Evolutionary conservation across 2,888 invertebrate species (phyloP).

Genomic region (Lucinisca nassula): DNA sequence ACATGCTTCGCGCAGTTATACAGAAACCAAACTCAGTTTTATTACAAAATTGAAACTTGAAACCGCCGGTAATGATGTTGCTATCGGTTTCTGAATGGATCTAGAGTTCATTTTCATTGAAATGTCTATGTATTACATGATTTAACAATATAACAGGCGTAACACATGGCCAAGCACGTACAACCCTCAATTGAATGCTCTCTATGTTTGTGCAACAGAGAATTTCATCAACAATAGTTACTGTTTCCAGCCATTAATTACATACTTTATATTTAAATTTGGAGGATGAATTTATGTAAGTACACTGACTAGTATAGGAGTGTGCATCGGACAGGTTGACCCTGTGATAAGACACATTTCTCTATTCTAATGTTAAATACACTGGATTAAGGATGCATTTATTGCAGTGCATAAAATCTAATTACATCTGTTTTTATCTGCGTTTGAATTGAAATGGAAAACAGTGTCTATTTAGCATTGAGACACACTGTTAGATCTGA

Average conservation of each 20-base stretch:
- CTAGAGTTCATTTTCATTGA: slow-evolving; percentile 3
- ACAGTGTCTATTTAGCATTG: no score
- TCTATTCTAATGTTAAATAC: background rate
- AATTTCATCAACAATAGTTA: background rate
- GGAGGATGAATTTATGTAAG: background rate
- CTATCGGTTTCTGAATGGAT: slow-evolving; percentile 3
- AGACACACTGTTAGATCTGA: no score
- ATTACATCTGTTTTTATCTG: no score
- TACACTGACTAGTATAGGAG: background rate
- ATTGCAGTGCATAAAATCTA: background rate
- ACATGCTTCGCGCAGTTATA: background rate
- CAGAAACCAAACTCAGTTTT: background rate
- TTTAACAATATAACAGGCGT: background rate
- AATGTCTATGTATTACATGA: background rate
- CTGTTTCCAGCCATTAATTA: background rate
- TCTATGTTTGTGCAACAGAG: background rate
- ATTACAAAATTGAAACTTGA: slow-evolving; percentile 6
- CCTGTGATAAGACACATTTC: background rate
- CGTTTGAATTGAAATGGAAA: no score
- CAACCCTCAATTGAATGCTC: background rate
- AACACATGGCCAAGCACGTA: background rate
- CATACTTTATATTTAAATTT: background rate
- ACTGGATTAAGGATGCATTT: background rate
- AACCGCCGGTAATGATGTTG: slow-evolving; percentile 1
- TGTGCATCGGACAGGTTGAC: background rate